Evolutionary conservation across 1,140 invertebrate species (phyloP), one percentile per base, ranked within the genome.

Genomic region (Zaprionus nigranus): DNA sequence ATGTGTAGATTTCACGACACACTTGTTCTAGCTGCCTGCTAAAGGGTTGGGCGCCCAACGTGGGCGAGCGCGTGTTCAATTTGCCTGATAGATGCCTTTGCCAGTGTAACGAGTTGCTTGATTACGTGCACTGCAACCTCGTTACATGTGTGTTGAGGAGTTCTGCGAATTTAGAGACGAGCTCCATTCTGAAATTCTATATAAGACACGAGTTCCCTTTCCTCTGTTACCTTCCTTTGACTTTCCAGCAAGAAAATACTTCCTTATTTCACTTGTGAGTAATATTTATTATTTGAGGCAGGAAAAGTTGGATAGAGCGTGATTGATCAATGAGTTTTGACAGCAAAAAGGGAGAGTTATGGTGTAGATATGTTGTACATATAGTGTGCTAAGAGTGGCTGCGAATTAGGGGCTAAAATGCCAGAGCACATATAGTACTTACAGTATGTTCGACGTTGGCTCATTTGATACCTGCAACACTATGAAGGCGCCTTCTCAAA

Each of bases 31-130:
- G 67, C 56, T 66, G 60, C 53, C 46, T 34, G 36, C 26, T 51
- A 83, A 84, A 81, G 79, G 77, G 76, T 79, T 71, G 70, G 65
- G 64, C 38, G 62, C 26, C 43, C 46, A 34, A 28, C 49, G 22
- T n/a, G 28, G 84, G 78, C 83, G 67, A 64, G 65, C 81, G 84
- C 85, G 74, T 87, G 71, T 73, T 57, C 84, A 81, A 88, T 87
- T 87, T 84, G 60, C 40, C 78, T 87, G 83, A 87, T 88, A 70
- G 73, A 88, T 87, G 84, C 30, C 40, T 46, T 62, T 43, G 67
- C 60, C 78, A 83, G 72, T 84, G 70, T 75, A 82, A 76, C 57
- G 80, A 54, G 77, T 54, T 68, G 34, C 56, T 69, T 56, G 65
- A 68, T 87, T 72, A 67, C 30, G 68, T 64, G 78, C 36, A 43